Percentiles rank a stretch among this genome's conserved stretches.
Conservation (phyloP, 1,140 invertebrate genomes). For the Trissolcus basalis region DNA sequence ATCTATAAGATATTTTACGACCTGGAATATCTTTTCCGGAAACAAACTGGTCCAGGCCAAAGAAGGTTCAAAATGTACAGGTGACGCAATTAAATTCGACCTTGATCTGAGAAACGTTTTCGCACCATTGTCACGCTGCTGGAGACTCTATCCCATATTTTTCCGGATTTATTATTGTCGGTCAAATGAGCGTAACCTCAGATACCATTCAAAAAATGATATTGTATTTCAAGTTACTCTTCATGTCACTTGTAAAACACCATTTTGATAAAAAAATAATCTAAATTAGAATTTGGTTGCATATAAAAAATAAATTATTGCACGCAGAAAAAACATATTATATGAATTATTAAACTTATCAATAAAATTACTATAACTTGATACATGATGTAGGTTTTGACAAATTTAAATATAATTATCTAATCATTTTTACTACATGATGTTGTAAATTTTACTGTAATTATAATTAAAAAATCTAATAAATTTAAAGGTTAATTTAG, state of each 20-base stretch:
- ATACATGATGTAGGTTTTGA: too few relatives aligned
- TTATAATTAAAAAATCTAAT: too few relatives aligned
- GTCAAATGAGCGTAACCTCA: slow-evolving; percentile 54
- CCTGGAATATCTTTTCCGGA: slow-evolving; percentile 62
- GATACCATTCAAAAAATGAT: slow-evolving; percentile 10
- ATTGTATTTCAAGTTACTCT: slow-evolving; percentile 22
- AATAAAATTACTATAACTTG: too few relatives aligned
- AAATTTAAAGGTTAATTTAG: too few relatives aligned
- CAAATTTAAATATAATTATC: too few relatives aligned
- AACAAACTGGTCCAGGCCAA: slow-evolving; percentile 59
- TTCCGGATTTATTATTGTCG: slow-evolving; percentile 44
- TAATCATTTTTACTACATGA: too few relatives aligned
- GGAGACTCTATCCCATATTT: slow-evolving; percentile 53
- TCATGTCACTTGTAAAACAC: slow-evolving; percentile 15
- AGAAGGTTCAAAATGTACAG: slow-evolving; percentile 61
- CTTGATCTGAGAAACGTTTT: slow-evolving; percentile 71
- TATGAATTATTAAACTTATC: too few relatives aligned
- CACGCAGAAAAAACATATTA: too few relatives aligned
- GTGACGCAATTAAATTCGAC: slow-evolving; percentile 71
- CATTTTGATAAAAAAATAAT: background rate
- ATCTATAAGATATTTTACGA: slow-evolving; percentile 69
- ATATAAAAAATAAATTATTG: too few relatives aligned
- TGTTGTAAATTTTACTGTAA: too few relatives aligned
- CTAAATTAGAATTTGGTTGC: too few relatives aligned
- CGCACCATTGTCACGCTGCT: slow-evolving; percentile 53